These are phyloP conservation scores for Cecropterus lyciades DNA, from an alignment of 1,140 invertebrate species.

Conservation along the genomic window DNA sequence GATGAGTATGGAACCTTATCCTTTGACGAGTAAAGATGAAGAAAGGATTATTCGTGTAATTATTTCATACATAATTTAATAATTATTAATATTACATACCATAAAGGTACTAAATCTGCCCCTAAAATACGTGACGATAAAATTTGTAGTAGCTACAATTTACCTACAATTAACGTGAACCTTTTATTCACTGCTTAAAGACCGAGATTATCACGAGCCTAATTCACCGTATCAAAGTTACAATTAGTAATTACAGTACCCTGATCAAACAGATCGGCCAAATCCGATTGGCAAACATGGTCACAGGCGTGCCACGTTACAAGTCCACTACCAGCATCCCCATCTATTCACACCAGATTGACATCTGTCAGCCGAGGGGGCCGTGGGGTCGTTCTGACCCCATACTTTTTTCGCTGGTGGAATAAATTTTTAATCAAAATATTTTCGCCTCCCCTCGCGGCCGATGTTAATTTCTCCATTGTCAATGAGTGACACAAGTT, in stretches of 20 bases:
- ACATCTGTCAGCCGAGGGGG: slow-evolving; percentile 65
- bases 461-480: slow-evolving; percentile 73
- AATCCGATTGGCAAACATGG: slow-evolving; percentile 28
- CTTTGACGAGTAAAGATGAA: no score
- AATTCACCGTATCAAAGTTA: neutral
- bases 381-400: slow-evolving; percentile 56
- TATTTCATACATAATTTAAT: no score
- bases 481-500: slow-evolving; percentile 64
- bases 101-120: no score
- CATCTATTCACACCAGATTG: slow-evolving; percentile 61
- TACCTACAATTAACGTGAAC: no score
- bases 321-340: slow-evolving; percentile 44
- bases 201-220: no score
- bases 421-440: slow-evolving; percentile 82
- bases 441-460: slow-evolving; percentile 59
- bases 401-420: slow-evolving; percentile 57
- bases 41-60: no score
- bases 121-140: no score
- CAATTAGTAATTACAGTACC: slow-evolving; percentile 17
- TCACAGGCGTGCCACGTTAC: no score
- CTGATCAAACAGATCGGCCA: slow-evolving; percentile 25
- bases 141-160: no score
- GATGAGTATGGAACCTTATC: no score
- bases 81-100: no score
- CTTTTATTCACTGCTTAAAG: no score